These are phyloP conservation scores for Lordiphosa clarofinis DNA, from an alignment of 1,140 invertebrate species.

Conservation along the genomic window DNA sequence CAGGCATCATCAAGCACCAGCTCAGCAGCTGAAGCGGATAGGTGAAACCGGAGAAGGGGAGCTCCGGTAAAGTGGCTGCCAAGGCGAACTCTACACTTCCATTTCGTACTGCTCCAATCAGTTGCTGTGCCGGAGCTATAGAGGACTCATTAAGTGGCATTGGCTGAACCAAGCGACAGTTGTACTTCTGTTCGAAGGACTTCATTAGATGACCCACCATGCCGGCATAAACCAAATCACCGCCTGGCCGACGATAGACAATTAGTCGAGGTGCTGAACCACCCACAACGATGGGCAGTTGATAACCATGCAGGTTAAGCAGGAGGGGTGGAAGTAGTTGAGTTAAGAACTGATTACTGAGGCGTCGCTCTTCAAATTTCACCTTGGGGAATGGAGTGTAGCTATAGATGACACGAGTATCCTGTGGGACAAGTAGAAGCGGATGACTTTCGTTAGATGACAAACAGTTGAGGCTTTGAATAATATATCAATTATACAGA, in stretches of 20 bases:
- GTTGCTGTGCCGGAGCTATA: slow-evolving; percentile 17
- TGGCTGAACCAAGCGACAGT: slow-evolving; percentile 35
- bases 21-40: slow-evolving; percentile 61
- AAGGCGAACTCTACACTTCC: slow-evolving; percentile 44
- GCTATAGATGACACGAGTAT: slow-evolving; percentile 35
- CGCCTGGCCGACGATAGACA: slow-evolving; percentile 23
- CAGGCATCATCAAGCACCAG: slow-evolving; percentile 65
- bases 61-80: slow-evolving; percentile 21
- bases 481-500: too few species aligned
- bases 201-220: slow-evolving; percentile 49
- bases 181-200: slow-evolving; percentile 45
- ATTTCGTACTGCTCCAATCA: slow-evolving; percentile 44
- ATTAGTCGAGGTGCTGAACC: slow-evolving; percentile 59
- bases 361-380: slow-evolving; percentile 27
- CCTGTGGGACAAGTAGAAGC: slow-evolving; percentile 23
- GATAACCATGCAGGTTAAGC: slow-evolving; percentile 40
- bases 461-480: not conserved
- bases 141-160: slow-evolving; percentile 16
- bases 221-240: slow-evolving; percentile 32
- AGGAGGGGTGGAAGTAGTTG: slow-evolving; percentile 20
- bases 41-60: slow-evolving; percentile 22
- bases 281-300: slow-evolving; percentile 39
- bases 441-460: slow-evolving; percentile 3
- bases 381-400: slow-evolving; percentile 56
- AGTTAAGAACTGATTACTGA: slow-evolving; percentile 2